Percentiles rank a stretch among this genome's conserved stretches.
Evolutionary conservation across 2,113 vertebrate genomes (phyloP).

Genomic region (Pygoscelis adeliae): DNA sequence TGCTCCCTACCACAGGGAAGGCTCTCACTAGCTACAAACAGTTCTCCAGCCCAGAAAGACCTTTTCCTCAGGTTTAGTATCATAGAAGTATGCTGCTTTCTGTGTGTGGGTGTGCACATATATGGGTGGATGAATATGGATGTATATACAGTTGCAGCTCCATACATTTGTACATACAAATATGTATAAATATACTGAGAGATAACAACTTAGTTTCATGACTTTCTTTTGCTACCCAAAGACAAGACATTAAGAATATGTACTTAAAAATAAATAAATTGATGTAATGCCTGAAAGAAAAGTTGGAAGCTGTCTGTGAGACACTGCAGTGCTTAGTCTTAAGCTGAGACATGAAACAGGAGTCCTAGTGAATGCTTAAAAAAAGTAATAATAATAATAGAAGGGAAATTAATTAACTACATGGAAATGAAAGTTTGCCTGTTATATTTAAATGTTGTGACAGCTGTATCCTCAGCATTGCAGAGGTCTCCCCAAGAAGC

Average conservation of each 20-base stretch:
- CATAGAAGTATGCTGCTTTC: not conserved
- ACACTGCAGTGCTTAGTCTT: not conserved
- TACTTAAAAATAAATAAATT: not conserved
- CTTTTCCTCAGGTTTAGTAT: not conserved
- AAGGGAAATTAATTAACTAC: not conserved
- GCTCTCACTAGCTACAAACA: not conserved
- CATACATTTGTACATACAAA: not conserved
- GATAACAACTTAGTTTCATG: not conserved
- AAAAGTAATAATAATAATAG: not conserved
- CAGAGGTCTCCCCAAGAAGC: not conserved
- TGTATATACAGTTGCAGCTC: not conserved
- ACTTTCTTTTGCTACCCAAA: not conserved
- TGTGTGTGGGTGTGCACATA: fast-evolving
- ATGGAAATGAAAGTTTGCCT: not conserved
- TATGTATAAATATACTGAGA: not conserved
- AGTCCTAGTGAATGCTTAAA: not conserved
- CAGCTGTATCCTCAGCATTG: not conserved
- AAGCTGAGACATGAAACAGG: not conserved
- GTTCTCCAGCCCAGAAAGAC: not conserved
- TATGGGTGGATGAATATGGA: not conserved
- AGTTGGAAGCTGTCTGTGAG: not conserved
- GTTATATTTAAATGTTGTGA: not conserved
- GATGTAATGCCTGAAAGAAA: not conserved
- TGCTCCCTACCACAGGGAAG: not conserved
- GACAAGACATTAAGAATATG: not conserved